phyloP scores from a whole-genome alignment of 1,140 invertebrate species.

The Zelostemma sp. region DNA sequence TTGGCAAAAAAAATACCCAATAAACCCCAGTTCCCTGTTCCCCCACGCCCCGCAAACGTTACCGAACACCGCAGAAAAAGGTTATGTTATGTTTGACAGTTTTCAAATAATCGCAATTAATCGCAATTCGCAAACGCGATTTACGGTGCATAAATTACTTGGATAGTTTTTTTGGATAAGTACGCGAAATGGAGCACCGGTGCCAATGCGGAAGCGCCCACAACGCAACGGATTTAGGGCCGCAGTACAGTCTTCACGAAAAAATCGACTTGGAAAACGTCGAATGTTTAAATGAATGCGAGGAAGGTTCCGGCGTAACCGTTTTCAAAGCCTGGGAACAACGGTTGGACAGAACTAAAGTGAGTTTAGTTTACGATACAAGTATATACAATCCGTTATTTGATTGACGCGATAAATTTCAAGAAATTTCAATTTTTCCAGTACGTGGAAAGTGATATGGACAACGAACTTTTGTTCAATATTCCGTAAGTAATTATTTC shows the following conservation, averaged over 20 bases:
- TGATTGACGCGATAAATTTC: constrained; percentile 5
- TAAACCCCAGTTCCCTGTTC: too few relatives aligned
- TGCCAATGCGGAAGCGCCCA: constrained; percentile 55
- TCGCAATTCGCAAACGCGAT: too few relatives aligned
- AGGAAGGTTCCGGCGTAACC: constrained; percentile 86
- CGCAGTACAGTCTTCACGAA: constrained; percentile 88
- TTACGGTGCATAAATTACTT: too few relatives aligned
- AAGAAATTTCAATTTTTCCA: constrained; percentile 59
- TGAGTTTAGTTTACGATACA: constrained; percentile 64
- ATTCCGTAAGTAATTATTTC: constrained; percentile 79
- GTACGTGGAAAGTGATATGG: constrained; percentile 95
- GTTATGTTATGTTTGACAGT: too few relatives aligned
- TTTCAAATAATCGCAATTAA: too few relatives aligned
- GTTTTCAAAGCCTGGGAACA: constrained; percentile 96
- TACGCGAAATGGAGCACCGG: constrained; percentile 51
- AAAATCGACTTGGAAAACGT: constrained; percentile 93
- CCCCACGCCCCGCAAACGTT: too few relatives aligned
- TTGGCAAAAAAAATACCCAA: too few relatives aligned
- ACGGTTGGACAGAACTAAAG: constrained; percentile 80
- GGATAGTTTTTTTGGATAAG: too few relatives aligned
- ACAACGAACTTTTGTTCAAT: constrained; percentile 95
- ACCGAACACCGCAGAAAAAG: too few relatives aligned
- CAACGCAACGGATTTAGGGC: constrained; percentile 76
- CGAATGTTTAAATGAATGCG: constrained; percentile 90
- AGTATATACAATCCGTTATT: not conserved